A percentile compares a stretch with the other conserved stretches of the same genome.
Conservation (phyloP, 2,888 invertebrate species). For the Parascotia fuliginaria region DNA sequence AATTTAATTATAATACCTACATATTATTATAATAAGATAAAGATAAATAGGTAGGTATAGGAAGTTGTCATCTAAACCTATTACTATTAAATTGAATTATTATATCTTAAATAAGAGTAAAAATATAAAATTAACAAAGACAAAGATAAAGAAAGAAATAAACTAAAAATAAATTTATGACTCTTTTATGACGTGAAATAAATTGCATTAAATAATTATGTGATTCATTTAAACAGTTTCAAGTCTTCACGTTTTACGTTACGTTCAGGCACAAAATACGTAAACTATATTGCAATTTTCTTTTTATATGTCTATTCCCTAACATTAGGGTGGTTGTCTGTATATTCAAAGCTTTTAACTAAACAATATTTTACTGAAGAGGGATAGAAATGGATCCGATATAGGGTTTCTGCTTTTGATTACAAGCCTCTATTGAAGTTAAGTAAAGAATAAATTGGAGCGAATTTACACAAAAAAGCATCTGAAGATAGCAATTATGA, state of each 20-base stretch:
- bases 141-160: no score
- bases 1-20: no score
- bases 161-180: background rate
- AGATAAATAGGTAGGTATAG: no score
- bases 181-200: background rate
- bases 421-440: conserved; percentile 4
- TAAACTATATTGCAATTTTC: conserved; percentile 29
- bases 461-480: background rate
- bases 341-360: conserved; percentile 24
- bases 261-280: conserved; percentile 11
- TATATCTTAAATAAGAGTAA: no score
- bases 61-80: no score
- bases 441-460: background rate
- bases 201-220: background rate
- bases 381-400: background rate
- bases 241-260: conserved; percentile 6
- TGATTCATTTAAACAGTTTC: conserved; percentile 13
- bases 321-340: conserved; percentile 19
- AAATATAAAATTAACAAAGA: background rate
- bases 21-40: no score
- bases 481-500: conserved; percentile 10
- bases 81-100: background rate
- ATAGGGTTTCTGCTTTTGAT: conserved; percentile 4
- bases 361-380: conserved; percentile 24
- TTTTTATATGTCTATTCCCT: conserved; percentile 22